Conservation (phyloP, 2,797 vertebrate genomes). For the Lithobates sylvaticus region DNA sequence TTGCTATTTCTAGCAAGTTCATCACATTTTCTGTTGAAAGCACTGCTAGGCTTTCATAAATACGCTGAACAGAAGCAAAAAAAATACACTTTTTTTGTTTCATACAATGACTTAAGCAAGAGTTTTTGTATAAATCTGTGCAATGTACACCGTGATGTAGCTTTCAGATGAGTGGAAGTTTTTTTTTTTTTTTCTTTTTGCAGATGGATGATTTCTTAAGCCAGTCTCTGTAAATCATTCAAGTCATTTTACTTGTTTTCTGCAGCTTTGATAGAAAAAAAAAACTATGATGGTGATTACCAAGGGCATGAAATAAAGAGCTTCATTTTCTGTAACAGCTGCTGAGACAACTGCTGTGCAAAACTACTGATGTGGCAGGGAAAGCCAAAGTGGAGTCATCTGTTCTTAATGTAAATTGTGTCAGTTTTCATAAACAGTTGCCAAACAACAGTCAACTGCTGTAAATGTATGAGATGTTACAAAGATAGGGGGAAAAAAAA, state of each 20-base stretch:
- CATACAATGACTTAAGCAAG: slow-evolving; percentile 32
- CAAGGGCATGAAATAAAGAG: slow-evolving; percentile 59
- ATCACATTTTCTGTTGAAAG: slow-evolving; percentile 22
- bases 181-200: slow-evolving; percentile 23
- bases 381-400: slow-evolving; percentile 52
- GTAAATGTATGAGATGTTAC: slow-evolving; percentile 56
- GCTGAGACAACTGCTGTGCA: slow-evolving; percentile 57
- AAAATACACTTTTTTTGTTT: slow-evolving; percentile 14
- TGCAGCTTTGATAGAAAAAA: slow-evolving; percentile 23
- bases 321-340: slow-evolving; percentile 56
- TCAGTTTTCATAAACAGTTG: slow-evolving; percentile 63
- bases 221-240: slow-evolving; percentile 37
- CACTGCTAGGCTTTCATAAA: slow-evolving; percentile 20
- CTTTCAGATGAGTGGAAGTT: slow-evolving; percentile 38
- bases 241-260: slow-evolving; percentile 32
- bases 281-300: slow-evolving; percentile 50
- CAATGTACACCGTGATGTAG: slow-evolving; percentile 15
- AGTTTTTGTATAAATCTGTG: slow-evolving; percentile 30
- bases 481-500: slow-evolving; percentile 52
- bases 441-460: slow-evolving; percentile 53
- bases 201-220: slow-evolving; percentile 38
- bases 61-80: slow-evolving; percentile 27
- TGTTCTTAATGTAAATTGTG: slow-evolving; percentile 64
- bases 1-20: slow-evolving; percentile 10
- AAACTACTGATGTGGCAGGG: slow-evolving; percentile 56